phyloP scores from a whole-genome alignment of 2,113 vertebrate genomes.

The Tylochromis polylepis region DNA sequence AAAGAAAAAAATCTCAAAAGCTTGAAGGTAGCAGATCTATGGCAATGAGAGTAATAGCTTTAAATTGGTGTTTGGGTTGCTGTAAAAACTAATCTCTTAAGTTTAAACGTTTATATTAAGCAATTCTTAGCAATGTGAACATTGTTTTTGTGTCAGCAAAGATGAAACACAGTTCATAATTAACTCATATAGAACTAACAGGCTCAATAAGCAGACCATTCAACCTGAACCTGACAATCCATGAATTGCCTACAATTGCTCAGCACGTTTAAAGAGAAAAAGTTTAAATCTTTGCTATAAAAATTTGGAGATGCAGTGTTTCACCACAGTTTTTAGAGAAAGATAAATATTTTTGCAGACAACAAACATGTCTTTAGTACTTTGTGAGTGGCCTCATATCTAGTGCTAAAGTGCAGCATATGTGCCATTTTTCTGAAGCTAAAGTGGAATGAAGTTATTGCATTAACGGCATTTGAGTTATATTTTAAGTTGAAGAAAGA shows the following conservation, averaged over 20 bases:
- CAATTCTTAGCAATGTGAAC: background rate
- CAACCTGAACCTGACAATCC: background rate
- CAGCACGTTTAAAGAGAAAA: background rate
- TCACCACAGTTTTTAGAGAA: background rate
- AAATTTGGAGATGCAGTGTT: background rate
- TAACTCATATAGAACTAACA: background rate
- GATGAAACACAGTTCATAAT: background rate
- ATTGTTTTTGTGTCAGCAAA: background rate
- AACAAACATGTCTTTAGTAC: background rate
- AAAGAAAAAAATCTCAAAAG: background rate
- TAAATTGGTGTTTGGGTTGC: background rate
- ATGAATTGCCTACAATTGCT: background rate
- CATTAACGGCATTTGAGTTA: constrained; percentile 24
- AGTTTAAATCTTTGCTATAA: background rate
- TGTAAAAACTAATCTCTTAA: background rate
- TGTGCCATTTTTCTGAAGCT: background rate
- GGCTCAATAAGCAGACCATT: background rate
- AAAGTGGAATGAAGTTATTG: constrained; percentile 7
- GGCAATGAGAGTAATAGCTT: background rate
- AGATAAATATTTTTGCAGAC: background rate
- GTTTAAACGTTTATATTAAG: background rate
- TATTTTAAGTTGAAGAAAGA: constrained; percentile 17
- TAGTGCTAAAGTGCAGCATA: background rate
- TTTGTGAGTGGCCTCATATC: background rate
- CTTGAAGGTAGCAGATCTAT: background rate